Evolutionary conservation across 2,797 vertebrate genomes (phyloP).

Genomic region (Coendou prehensilis): DNA sequence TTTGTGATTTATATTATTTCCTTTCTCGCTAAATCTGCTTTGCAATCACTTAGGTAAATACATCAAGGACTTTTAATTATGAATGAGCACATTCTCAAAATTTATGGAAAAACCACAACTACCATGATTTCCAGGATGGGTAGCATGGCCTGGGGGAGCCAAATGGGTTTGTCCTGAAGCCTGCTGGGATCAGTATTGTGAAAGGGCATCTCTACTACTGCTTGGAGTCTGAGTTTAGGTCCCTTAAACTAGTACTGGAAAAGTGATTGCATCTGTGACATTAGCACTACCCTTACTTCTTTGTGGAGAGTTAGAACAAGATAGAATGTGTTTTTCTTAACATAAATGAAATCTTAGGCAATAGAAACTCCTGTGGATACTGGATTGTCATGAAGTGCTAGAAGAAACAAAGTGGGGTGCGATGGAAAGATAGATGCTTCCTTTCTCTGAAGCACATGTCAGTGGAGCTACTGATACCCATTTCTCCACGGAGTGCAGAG

Average conservation of each 20-base stretch:
- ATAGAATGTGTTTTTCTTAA: background rate
- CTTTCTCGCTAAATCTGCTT: background rate
- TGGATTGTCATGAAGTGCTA: background rate
- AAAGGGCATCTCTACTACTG: background rate
- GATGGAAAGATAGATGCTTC: background rate
- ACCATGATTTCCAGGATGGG: background rate
- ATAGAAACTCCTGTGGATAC: background rate
- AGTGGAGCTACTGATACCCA: background rate
- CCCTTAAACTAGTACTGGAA: background rate
- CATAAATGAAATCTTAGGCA: background rate
- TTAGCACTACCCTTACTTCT: too few relatives aligned
- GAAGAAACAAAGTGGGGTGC: background rate
- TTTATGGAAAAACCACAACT: background rate
- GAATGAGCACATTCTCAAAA: background rate
- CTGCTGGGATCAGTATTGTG: rapidly evolving
- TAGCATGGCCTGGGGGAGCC: background rate
- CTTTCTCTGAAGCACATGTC: background rate
- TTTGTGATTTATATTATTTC: background rate
- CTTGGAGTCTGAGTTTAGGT: background rate
- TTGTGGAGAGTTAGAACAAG: background rate
- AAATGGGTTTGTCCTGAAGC: background rate
- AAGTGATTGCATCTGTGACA: background rate
- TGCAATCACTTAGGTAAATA: background rate
- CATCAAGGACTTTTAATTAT: slow-evolving; percentile 30
- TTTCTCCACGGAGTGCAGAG: background rate